phyloP scores from a whole-genome alignment of 64 coral and sea anemone species.

The Montipora sp. region DNA sequence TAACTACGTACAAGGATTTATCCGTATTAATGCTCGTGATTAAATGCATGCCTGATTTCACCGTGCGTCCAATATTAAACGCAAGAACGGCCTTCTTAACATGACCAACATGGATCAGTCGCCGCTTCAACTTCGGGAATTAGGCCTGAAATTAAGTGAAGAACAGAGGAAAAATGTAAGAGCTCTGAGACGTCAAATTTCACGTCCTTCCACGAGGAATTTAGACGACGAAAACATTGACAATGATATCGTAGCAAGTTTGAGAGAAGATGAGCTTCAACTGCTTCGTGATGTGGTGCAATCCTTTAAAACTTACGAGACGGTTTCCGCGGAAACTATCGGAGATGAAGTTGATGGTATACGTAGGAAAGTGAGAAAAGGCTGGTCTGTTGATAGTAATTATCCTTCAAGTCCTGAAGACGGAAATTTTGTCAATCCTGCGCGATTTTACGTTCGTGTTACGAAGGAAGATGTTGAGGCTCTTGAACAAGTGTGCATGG shows the following conservation, averaged over 20 bases:
- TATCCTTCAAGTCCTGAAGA: not conserved
- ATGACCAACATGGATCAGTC: not conserved
- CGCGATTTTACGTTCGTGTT: slow-evolving; percentile 55
- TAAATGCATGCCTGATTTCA: no score
- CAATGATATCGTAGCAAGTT: not conserved
- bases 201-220: not conserved
- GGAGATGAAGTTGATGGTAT: slow-evolving; percentile 23
- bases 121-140: not conserved
- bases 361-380: not conserved
- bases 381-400: slow-evolving; percentile 43
- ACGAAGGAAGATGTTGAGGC: slow-evolving; percentile 29
- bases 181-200: slow-evolving; percentile 20
- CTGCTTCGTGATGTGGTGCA: slow-evolving; percentile 13
- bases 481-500: slow-evolving; percentile 18
- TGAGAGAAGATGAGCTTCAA: slow-evolving; percentile 12
- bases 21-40: no score
- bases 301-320: not conserved
- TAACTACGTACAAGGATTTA: no score
- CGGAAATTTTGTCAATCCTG: slow-evolving; percentile 45
- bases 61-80: no score
- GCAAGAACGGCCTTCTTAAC: not conserved
- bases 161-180: slow-evolving; percentile 22
- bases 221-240: not conserved
- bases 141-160: slow-evolving; percentile 9
- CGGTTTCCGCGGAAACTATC: not conserved